Percentiles rank a stretch among this genome's conserved stretches.
phyloP scores from a whole-genome alignment of 2,888 invertebrate genomes.

The Ornithoptera alexandrae region DNA sequence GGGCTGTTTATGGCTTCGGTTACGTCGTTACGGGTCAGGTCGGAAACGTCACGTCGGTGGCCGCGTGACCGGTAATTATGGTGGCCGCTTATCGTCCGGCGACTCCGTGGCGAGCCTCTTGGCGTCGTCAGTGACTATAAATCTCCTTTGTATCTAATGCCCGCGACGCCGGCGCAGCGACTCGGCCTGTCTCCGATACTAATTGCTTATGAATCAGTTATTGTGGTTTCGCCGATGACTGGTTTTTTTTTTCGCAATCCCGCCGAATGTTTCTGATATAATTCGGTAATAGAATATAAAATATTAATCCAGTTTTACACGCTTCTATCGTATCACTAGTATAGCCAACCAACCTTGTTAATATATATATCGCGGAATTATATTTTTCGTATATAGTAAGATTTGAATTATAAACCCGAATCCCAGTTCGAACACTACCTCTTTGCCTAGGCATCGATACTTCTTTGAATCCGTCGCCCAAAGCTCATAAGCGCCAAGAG shows the following conservation, averaged over 20 bases:
- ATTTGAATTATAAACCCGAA: no score
- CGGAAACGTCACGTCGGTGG: slow-evolving; percentile 53
- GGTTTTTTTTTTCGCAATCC: slow-evolving; percentile 2
- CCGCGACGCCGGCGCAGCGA: slow-evolving; percentile 42
- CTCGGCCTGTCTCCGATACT: slow-evolving; percentile 50
- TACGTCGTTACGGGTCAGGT: slow-evolving; percentile 17
- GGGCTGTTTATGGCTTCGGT: slow-evolving; percentile 12
- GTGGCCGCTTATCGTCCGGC: slow-evolving; percentile 61
- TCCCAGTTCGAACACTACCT: no score
- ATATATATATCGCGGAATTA: no score
- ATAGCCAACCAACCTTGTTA: no score
- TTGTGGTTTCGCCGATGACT: slow-evolving; percentile 10
- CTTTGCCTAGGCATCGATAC: no score
- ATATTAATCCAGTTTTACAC: neutral
- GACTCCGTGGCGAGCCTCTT: slow-evolving; percentile 67
- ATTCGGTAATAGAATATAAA: neutral
- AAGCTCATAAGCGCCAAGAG: no score
- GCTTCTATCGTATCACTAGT: no score
- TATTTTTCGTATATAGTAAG: no score
- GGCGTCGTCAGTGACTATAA: slow-evolving; percentile 69
- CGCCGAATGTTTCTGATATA: slow-evolving; percentile 3
- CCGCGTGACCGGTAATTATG: slow-evolving; percentile 75
- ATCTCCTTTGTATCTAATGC: slow-evolving; percentile 65
- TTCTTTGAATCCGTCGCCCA: no score
- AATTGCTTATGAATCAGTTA: slow-evolving; percentile 60